phyloP scores from a whole-genome alignment of 2,113 vertebrate genomes.

The Pseudolaguvia tuberculata region DNA sequence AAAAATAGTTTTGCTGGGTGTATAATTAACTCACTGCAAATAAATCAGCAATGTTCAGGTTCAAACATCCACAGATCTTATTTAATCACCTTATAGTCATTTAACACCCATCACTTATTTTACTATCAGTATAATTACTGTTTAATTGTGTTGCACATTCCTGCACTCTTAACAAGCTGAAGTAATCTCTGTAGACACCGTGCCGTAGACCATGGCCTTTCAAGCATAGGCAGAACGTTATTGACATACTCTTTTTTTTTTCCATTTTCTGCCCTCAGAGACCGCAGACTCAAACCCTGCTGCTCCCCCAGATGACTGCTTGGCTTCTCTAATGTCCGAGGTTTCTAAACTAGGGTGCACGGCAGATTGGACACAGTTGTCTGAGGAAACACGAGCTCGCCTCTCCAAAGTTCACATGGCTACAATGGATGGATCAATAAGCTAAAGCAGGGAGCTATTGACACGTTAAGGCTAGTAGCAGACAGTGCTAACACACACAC shows the following conservation, averaged over 20 bases:
- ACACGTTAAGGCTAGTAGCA: constrained; percentile 47
- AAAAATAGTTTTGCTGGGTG: neutral
- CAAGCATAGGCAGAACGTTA: constrained; percentile 17
- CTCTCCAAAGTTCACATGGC: constrained; percentile 48
- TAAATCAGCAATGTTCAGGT: neutral
- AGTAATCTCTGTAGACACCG: neutral
- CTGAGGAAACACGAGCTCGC: constrained; percentile 47
- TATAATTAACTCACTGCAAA: neutral
- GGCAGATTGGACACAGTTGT: constrained; percentile 56
- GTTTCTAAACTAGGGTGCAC: constrained; percentile 48
- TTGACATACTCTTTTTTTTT: constrained; percentile 35
- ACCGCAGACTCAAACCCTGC: constrained; percentile 36
- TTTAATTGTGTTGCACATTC: constrained; percentile 24
- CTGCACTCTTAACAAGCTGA: constrained; percentile 10
- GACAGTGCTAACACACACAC: constrained; percentile 35
- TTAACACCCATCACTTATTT: neutral
- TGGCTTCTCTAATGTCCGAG: constrained; percentile 48
- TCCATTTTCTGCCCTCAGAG: constrained; percentile 30
- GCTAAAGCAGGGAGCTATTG: constrained; percentile 48
- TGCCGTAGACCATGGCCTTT: constrained; percentile 1
- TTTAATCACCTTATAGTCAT: neutral
- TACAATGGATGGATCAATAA: constrained; percentile 46
- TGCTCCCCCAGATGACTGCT: constrained; percentile 35
- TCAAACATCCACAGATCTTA: neutral
- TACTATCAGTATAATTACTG: neutral